Evolutionary conservation across 2,888 invertebrate species (phyloP), one percentile per base, ranked within the genome.

Genomic region (Platycheirus albimanus): DNA sequence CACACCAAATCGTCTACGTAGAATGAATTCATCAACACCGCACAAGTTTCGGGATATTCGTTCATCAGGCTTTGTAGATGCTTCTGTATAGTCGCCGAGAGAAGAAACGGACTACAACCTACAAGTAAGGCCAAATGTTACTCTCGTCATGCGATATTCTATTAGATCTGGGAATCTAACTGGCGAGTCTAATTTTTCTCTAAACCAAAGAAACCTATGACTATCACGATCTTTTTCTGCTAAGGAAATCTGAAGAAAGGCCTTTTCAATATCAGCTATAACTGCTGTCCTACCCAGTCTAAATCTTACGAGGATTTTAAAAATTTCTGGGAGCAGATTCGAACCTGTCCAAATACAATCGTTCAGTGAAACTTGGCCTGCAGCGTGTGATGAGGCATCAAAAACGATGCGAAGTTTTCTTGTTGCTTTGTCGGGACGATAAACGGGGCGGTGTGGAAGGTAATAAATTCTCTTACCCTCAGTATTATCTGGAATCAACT

Each of bases 1-100:
- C 36, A 24, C 19, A 58, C 19, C 38, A 38, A 58, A 41, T 58
- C 58, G 28, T 58, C 58, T 8, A 58, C 33, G 13, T 58, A 58
- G 5, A 58, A 58, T 11, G 54, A 54, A 13, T 28, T 17, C 30
- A 17, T 10, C 17, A 54, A 2, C 5, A 13, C 13, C 4, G 11
- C 20, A 54, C 30, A 54, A 24, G 54, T 54, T n/a, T 54, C 24
- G 13, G 24, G 28, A 24, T 52, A 52, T 20, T 24, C 52, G n/a
- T 36, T n/a, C 36, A 36, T 36, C 11, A 56, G 38, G 8, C 30
- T 33, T 33, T 8, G 6, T 33, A 33, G 30, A 33, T 33, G 30
- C 8, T 33, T 4, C 30, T 33, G 30, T 33, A 33, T 8, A 8
- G 30, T 33, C 7, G 8, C 30, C 8, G 30, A 33, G 1, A 33